Evolutionary conservation across 2,113 vertebrate species (phyloP), one percentile per base, ranked within the genome.

Genomic region (Amia ocellicauda): DNA sequence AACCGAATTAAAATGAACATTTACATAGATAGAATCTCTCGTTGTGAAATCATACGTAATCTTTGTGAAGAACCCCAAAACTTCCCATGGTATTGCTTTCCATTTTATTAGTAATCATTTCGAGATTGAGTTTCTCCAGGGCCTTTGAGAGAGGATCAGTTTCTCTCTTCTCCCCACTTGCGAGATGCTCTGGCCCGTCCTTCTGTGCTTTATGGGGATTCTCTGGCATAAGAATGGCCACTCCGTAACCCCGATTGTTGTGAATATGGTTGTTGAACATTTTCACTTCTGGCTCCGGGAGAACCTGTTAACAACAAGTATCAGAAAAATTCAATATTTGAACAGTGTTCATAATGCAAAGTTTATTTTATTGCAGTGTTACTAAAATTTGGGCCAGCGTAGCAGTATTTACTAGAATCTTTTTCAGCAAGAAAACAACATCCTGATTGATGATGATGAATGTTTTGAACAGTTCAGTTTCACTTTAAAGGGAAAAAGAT

Each of bases 211-310:
- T 63, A 27, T 71, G 72, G 20, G 76, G 58, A 49, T 75, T 78
- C 0, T 43, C 69, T 29, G 74, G 74, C 23, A 84, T 77, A 28
- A 82, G 69, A 58, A 81, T 73, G 49, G 77, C 81, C 19, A 75
- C 64, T 55, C 81, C 53, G 0, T 80, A 84, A 26, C 79, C 82
- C 43, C 70, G 23, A 1, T 85, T 85, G 58, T 40, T 74, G 59
- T 83, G 79, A 65, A 73, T 72, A 27, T 72, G 67, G 62, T 87
- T 84, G 10, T 82, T 81, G 28, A 75, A 83, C 74, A 83, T 80
- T 64, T 75, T 84, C 63, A 86, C 16, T 68, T 79, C 81, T 41
- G 84, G 82, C 36, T 74, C 71, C 54, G 85, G 81, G 69, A 76
- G 70, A 69, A 71, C 75, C 76, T 84, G 29, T 74, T 22, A 40